These are phyloP conservation scores for Indicator indicator DNA, from an alignment of 2,113 vertebrate species.

Conservation along the genomic window DNA sequence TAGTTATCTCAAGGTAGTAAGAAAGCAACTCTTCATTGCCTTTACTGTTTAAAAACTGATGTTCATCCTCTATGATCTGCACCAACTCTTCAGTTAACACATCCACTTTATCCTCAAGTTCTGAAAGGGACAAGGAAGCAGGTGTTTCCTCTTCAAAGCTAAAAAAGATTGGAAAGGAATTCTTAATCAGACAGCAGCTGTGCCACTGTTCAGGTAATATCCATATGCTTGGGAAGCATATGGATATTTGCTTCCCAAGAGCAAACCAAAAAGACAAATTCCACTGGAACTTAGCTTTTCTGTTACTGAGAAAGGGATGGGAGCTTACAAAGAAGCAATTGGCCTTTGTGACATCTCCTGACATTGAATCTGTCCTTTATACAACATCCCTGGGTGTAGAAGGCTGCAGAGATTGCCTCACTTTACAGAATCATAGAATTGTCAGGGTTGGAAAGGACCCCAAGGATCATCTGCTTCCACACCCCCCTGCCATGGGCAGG, in stretches of 20 bases:
- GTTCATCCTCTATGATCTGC: background rate
- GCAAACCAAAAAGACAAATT: background rate
- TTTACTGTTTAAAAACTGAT: background rate
- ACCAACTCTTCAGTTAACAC: slow-evolving; percentile 34
- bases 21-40: background rate
- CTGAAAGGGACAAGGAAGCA: background rate
- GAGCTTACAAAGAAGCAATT: background rate
- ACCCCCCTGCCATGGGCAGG: too few species aligned
- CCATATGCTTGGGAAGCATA: too few species aligned
- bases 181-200: background rate
- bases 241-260: background rate
- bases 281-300: background rate
- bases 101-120: slow-evolving; percentile 44
- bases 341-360: background rate
- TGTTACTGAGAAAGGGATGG: too few species aligned
- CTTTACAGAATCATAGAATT: too few species aligned
- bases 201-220: rapidly evolving
- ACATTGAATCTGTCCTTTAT: background rate
- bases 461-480: too few species aligned
- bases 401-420: too few species aligned
- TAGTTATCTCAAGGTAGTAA: background rate
- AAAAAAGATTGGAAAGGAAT: background rate
- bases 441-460: too few species aligned
- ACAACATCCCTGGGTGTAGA: rapidly evolving
- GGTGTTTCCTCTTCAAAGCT: background rate